Base-by-base conservation (phyloP, 1,140 invertebrate species). In the Drosophila repleta region DNA sequence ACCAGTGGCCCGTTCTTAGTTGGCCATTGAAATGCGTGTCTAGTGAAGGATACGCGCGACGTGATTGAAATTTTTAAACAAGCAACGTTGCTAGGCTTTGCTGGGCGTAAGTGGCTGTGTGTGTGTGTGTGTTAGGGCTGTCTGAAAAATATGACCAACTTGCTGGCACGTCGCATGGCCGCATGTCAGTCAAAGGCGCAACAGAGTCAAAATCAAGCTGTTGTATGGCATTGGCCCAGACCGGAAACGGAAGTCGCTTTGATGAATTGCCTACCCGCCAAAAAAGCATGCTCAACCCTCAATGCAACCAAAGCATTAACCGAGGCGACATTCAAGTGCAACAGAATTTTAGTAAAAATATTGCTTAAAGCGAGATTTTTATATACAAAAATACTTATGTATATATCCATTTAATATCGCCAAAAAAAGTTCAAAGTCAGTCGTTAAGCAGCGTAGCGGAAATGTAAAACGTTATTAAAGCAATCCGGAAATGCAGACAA, bases 11-110 rank as follows among this genome's bases (percentile, higher is more conserved):
- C 46, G 48, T 68, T 61, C 49, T 57, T 29, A 60, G 75, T 71
- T 76, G 79, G 68, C 65, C 79, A 88, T 87, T 83, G 83, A 88
- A 87, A 87, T 88, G 83, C 83, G 83, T 87, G 83, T 64, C 79
- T 88, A 88, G 83, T 88, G 83, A 88, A 83, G 83, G 83, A 87
- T 87, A 72, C 69, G 83, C 64, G 83, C 24, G 73, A 87, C 83
- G 83, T 87, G 83, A 88, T 88, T 82, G 68, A 69, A 82, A 83
- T 87, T 88, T 75, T 87, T 18, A 49, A 87, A 56, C 56, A 87
- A 49, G 32, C 48, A 43, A 45, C 24, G 55, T 62, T 46, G 55
- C 51, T 56, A 51, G 21, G 55, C 49, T 45, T 70, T 41, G 48
- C 57, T 61, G 52, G 60, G 48, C 49, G 24, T 39, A 11, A 17